Base-by-base conservation (phyloP, 2,888 invertebrate genomes). In the Pinctada fucata region DNA sequence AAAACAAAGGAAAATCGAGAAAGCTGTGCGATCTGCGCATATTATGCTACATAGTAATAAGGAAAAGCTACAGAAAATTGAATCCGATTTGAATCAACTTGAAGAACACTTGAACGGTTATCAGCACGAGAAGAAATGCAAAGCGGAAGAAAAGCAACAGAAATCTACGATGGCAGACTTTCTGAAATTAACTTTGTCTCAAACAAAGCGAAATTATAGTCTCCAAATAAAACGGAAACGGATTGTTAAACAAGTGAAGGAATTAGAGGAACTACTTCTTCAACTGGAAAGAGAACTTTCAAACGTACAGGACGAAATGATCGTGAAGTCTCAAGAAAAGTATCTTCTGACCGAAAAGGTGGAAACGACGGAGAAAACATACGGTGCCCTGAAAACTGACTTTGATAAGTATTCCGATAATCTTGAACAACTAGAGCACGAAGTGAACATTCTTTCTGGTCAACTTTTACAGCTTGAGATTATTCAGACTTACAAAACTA, bases 161-260 rank as follows among this genome's bases (percentile, higher is more conserved):
- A 91, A 91, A 76, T 90, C 91, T 74, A 90, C 87, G 76, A 91
- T 91, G 88, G 89, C 89, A 31, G 91, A 91, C 73, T 91, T 92
- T 82, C 83, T 92, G 13, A 90, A 91, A 72, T 83, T 91, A 63
- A 91, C 91, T 67, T 85, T 91, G 52, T 84, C 90, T 3, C 91
- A 91, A 76, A 91, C 91, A 1, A 90, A 88, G 78, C 86, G 87
- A 72, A 92, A 91, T 80, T 91, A 89, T 81, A 89, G 82, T 47
- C 83, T 92, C 31, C 91, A 91, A 82, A 80, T 90, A 74, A 91
- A 90, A 78, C 83, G 90, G 51, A 86, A 90, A 50, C 82, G 89
- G 51, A 80, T 91, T 31, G 78, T 88, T 48, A 86, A 86, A 66
- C 91, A 91, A 81, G 86, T 91, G 3, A 85, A 86, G 52, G 88